Conservation (phyloP, 2,888 invertebrate species). For the Caenorhabditis uteleia region DNA sequence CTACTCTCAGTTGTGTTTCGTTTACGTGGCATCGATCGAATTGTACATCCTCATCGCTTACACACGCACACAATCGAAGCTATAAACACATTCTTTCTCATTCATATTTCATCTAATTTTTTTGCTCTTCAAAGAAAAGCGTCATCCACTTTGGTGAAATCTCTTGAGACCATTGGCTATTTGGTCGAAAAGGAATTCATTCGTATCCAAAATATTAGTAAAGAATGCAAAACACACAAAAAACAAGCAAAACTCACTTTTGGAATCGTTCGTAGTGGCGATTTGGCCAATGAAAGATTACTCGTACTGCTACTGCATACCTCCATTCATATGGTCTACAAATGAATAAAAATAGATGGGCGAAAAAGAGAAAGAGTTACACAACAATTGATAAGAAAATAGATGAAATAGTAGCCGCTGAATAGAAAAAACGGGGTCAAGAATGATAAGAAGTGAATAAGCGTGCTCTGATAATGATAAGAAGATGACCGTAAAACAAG, state of each 20-base stretch:
- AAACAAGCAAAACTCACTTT: conserved; percentile 12
- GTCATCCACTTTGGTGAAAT: background rate
- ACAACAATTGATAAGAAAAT: no score
- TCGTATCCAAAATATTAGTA: no score
- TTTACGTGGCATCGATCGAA: conserved; percentile 14
- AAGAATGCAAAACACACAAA: no score
- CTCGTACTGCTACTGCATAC: conserved; percentile 33
- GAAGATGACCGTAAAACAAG: no score
- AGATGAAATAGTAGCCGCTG: no score
- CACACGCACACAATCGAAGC: conserved; percentile 37
- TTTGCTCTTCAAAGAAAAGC: background rate
- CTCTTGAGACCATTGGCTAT: background rate
- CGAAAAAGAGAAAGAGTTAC: no score
- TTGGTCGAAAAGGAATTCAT: no score
- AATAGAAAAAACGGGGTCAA: no score
- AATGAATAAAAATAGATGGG: no score
- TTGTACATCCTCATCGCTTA: conserved; percentile 33
- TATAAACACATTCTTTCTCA: conserved; percentile 8
- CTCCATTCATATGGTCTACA: conserved; percentile 43
- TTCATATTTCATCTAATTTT: background rate
- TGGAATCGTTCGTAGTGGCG: conserved; percentile 33
- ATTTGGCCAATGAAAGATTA: conserved; percentile 15
- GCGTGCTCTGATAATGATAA: no score
- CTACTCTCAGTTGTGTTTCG: conserved; percentile 28
- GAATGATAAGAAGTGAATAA: no score